Percentiles rank a stretch among this genome's conserved stretches.
phyloP scores from a whole-genome alignment of 2,888 invertebrate species.

The Scaeva pyrastri region DNA sequence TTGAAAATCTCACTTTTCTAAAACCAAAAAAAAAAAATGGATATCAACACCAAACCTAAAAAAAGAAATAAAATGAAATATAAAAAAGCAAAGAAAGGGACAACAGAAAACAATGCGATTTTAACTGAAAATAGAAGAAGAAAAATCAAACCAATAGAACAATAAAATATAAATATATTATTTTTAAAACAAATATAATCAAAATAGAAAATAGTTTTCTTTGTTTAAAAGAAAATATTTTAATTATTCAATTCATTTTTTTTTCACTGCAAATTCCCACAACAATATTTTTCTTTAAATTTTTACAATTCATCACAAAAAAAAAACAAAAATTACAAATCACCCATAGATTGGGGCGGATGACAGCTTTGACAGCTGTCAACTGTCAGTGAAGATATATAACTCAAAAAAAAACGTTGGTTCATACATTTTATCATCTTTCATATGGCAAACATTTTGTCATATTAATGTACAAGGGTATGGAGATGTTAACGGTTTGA shows the following conservation, averaged over 20 bases:
- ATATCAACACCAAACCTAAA: slow-evolving; percentile 17
- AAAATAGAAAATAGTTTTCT: slow-evolving; percentile 69
- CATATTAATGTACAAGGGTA: slow-evolving; percentile 53
- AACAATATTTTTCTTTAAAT: slow-evolving; percentile 6
- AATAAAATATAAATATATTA: slow-evolving; percentile 73
- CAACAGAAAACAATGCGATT: slow-evolving; percentile 40
- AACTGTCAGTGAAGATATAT: slow-evolving; percentile 67
- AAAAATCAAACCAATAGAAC: slow-evolving; percentile 69
- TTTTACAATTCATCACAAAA: slow-evolving; percentile 22
- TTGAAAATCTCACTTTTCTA: slow-evolving; percentile 75
- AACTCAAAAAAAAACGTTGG: slow-evolving; percentile 58
- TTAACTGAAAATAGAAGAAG: slow-evolving; percentile 66
- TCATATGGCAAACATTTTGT: slow-evolving; percentile 52
- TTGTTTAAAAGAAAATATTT: neutral
- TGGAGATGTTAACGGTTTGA: slow-evolving; percentile 14
- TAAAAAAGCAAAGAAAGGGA: slow-evolving; percentile 55
- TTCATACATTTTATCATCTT: slow-evolving; percentile 73
- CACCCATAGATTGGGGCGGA: slow-evolving; percentile 48
- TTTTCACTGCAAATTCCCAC: slow-evolving; percentile 20
- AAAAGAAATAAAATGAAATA: slow-evolving; percentile 4
- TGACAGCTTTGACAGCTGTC: slow-evolving; percentile 43
- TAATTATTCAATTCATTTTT: neutral
- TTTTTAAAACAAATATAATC: slow-evolving; percentile 75
- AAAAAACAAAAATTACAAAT: slow-evolving; percentile 15
- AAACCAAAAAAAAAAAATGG: slow-evolving; percentile 42